phyloP scores from a whole-genome alignment of 1,140 invertebrate genomes.

The Drosophila ficusphila region DNA sequence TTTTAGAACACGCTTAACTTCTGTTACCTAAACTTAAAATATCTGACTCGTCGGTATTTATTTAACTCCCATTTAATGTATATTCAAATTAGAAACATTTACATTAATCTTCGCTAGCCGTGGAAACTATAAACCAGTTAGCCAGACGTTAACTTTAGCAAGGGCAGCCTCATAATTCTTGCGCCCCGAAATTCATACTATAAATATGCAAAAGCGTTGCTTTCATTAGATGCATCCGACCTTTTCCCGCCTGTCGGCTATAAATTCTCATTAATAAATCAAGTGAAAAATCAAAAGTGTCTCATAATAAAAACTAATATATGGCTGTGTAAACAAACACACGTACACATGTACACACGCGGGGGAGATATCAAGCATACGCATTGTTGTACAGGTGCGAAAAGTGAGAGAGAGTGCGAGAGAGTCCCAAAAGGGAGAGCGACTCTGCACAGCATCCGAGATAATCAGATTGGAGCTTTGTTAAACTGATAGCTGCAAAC shows the following conservation, averaged over 20 bases:
- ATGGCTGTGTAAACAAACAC: conserved; percentile 57
- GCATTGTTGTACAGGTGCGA: conserved; percentile 71
- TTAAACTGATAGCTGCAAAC: conserved; percentile 57
- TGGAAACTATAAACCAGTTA: conserved; percentile 15
- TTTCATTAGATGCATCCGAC: conserved; percentile 49
- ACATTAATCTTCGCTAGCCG: conserved; percentile 14
- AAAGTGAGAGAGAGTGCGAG: conserved; percentile 19
- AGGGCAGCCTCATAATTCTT: conserved; percentile 45
- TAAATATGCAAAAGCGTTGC: conserved; percentile 49
- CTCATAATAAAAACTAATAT: conserved; percentile 66
- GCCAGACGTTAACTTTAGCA: conserved; percentile 20
- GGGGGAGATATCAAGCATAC: conserved; percentile 56
- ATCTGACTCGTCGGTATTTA: not conserved
- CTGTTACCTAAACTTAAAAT: no score
- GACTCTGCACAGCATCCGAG: conserved; percentile 30
- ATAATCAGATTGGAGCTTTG: conserved; percentile 58
- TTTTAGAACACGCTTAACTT: no score
- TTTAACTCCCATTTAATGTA: not conserved
- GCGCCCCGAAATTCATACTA: conserved; percentile 39
- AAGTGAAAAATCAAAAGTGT: conserved; percentile 74
- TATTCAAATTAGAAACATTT: conserved; percentile 11
- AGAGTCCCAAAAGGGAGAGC: conserved; percentile 1
- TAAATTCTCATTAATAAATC: conserved; percentile 72
- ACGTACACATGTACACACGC: not conserved
- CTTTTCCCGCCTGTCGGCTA: conserved; percentile 43